Percentiles rank a stretch among this genome's conserved stretches.
phyloP scores from a whole-genome alignment of 1,140 invertebrate genomes.

The Colletes latitarsis region DNA sequence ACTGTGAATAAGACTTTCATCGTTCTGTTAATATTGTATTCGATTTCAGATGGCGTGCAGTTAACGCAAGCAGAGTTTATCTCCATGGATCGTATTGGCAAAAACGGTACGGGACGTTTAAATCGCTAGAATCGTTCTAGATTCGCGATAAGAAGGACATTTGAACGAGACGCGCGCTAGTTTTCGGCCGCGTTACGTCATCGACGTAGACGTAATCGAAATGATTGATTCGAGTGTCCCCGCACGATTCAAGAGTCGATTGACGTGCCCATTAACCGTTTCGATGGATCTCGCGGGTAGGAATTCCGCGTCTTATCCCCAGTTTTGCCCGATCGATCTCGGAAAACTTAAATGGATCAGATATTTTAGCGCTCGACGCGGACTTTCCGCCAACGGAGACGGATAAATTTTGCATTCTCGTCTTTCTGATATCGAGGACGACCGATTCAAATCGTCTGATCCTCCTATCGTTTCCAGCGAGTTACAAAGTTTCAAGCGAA shows the following conservation, averaged over 20 bases:
- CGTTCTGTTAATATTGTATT: no score
- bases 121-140: background rate
- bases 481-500: slow-evolving; percentile 8
- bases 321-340: slow-evolving; percentile 5
- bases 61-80: no score
- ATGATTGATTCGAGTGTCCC: slow-evolving; percentile 42
- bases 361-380: slow-evolving; percentile 4
- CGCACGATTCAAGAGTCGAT: slow-evolving; percentile 34
- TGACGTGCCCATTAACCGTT: slow-evolving; percentile 8
- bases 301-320: slow-evolving; percentile 1
- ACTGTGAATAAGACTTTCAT: no score
- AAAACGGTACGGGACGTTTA: no score
- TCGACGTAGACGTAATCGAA: slow-evolving; percentile 12
- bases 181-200: background rate
- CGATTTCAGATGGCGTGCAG: no score
- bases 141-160: background rate
- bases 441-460: slow-evolving; percentile 24
- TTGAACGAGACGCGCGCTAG: background rate
- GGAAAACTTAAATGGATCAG: slow-evolving; percentile 39
- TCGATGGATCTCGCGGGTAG: background rate
- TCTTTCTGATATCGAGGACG: background rate
- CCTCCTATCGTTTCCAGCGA: slow-evolving; percentile 24
- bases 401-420: slow-evolving; percentile 26
- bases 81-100: no score
- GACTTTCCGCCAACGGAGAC: background rate